Base-by-base conservation (phyloP, 2,113 vertebrate genomes). In the Paraplagusia blochii region DNA sequence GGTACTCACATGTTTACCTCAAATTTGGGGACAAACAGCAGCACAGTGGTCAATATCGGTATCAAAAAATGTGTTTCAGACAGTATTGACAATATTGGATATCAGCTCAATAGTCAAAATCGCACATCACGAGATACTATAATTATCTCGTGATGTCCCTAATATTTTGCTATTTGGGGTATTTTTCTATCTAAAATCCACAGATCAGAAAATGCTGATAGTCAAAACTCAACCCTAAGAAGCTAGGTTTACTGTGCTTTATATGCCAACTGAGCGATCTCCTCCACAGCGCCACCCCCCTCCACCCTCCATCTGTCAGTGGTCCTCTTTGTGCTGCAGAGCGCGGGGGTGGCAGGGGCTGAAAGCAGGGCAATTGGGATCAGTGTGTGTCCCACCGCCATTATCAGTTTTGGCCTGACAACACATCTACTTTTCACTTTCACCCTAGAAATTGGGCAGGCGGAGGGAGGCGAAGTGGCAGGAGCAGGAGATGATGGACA, bases 321-420 rank as follows among this genome's bases (percentile, higher is more conserved):
- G 82, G 70, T 63, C 67, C 82, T 85, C 85, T 88, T 86, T 87
- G 81, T 66, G 77, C 49, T 34, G 65, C 40, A 63, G 77, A 81
- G 71, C 78, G 58, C 36, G 4, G 77, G 77, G 80, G 76, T 87
- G 79, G 83, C 82, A 79, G 69, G 66, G 75, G 79, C 86, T 87
- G 78, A 86, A 86, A 87, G 81, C 82, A 88, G 78, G 73, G 82
- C 80, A 88, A 86, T 88, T 84, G 83, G 79, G 87, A 87, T 87
- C 87, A 82, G 79, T 80, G 82, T 76, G 74, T 79, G 66, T 67
- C 74, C 76, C 72, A 79, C 81, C 79, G 82, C 85, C 88, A 88
- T 89, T 86, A 85, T 86, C 83, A 83, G 77, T 88, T 90, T 87
- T 86, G 79, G 72, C 88, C 85, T 85, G 84, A 87, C 84, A 88